phyloP scores from a whole-genome alignment of 2,888 invertebrate genomes.

The Adela reaumurella region DNA sequence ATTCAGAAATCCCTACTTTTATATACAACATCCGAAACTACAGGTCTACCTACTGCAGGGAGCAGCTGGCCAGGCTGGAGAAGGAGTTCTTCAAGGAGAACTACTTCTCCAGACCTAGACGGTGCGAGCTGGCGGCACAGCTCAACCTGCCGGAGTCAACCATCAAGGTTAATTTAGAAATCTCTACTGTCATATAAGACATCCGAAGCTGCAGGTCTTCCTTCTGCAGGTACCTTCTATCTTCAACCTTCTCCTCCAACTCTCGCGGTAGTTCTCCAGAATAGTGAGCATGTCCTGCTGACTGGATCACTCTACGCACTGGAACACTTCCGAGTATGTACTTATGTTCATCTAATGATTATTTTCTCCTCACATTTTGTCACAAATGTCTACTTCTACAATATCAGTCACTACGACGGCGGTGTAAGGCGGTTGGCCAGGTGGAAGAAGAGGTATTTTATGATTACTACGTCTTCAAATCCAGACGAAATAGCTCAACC shows the following conservation, averaged over 20 bases:
- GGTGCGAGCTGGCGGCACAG: slow-evolving; percentile 92
- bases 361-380: too few species aligned
- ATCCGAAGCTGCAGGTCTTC: slow-evolving; percentile 91
- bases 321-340: too few species aligned
- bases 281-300: too few species aligned
- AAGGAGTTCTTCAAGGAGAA: slow-evolving; percentile 97
- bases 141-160: slow-evolving; percentile 94
- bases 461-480: slow-evolving; percentile 96
- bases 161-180: slow-evolving; percentile 91
- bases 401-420: too few species aligned
- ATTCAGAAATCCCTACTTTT: too few species aligned
- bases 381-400: too few species aligned
- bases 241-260: too few species aligned
- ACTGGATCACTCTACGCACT: too few species aligned
- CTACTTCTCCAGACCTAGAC: slow-evolving; percentile 91
- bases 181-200: too few species aligned
- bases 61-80: slow-evolving; percentile 87
- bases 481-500: slow-evolving; percentile 84
- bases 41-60: slow-evolving; percentile 94
- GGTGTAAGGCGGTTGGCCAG: slow-evolving; percentile 83
- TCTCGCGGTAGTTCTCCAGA: too few species aligned
- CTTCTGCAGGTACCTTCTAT: slow-evolving; percentile 95
- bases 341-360: too few species aligned
- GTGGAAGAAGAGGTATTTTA: slow-evolving; percentile 95
- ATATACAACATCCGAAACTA: slow-evolving; percentile 76